These are phyloP conservation scores for Strix aluco DNA, from an alignment of 2,113 vertebrate species.

Conservation along the genomic window DNA sequence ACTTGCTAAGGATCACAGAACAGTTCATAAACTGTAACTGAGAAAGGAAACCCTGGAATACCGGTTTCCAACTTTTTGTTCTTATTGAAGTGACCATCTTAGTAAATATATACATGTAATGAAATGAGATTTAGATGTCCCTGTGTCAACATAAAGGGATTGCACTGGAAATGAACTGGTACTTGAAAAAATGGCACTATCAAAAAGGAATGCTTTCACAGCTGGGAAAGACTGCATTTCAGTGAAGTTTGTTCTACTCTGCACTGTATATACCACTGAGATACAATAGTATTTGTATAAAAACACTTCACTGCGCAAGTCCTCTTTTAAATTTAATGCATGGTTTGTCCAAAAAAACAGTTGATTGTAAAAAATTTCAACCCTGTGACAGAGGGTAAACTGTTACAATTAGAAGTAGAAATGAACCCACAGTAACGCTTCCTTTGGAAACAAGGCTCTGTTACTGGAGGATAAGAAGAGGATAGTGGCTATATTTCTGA, in stretches of 20 bases:
- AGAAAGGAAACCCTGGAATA: neutral
- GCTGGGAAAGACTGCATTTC: neutral
- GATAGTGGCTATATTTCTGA: neutral
- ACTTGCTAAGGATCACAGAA: neutral
- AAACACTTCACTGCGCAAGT: neutral
- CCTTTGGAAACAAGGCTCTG: neutral
- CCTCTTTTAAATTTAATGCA: neutral
- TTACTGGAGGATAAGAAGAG: neutral
- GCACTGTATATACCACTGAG: neutral
- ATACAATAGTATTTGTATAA: neutral
- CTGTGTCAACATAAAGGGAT: slow-evolving; percentile 17
- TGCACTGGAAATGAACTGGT: neutral
- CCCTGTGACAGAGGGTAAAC: neutral
- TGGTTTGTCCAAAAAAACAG: neutral
- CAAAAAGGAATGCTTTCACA: slow-evolving; percentile 8
- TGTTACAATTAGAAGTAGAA: neutral
- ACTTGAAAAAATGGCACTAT: neutral
- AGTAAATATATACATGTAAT: slow-evolving; percentile 22
- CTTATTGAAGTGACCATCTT: neutral
- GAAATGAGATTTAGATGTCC: neutral
- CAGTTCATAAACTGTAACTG: neutral
- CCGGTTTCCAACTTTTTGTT: neutral
- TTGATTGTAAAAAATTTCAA: neutral
- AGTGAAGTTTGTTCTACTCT: neutral
- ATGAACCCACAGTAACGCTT: neutral